A percentile compares a stretch with the other conserved stretches of the same genome.
Evolutionary conservation across 1,140 invertebrate genomes (phyloP).

Genomic region (Chelonus insularis): DNA sequence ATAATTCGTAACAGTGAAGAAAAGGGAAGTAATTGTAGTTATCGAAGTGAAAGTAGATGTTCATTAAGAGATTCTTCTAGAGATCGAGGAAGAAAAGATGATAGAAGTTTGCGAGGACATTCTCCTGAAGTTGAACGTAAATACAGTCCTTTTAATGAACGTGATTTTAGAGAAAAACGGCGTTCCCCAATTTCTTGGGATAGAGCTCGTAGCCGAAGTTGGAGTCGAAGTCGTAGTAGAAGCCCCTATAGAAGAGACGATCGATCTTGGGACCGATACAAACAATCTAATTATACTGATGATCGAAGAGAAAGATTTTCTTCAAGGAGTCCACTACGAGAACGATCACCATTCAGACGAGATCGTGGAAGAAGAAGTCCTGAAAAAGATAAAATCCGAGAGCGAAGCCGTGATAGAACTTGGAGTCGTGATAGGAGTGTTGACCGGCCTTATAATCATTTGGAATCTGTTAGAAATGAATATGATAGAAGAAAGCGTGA

Average conservation of each 20-base stretch:
- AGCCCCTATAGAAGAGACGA: constrained; percentile 50
- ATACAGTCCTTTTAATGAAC: constrained; percentile 39
- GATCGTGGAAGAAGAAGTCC: constrained; percentile 42
- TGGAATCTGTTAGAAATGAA: constrained; percentile 46
- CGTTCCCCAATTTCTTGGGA: constrained; percentile 45
- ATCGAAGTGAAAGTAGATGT: constrained; percentile 34
- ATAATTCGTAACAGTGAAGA: constrained; percentile 25
- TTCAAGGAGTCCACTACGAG: constrained; percentile 40
- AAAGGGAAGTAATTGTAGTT: constrained; percentile 30
- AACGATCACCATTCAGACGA: constrained; percentile 31
- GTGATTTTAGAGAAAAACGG: constrained; percentile 37
- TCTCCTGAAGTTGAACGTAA: constrained; percentile 36
- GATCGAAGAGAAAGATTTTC: constrained; percentile 45
- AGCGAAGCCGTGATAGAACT: constrained; percentile 23
- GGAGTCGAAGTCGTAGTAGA: constrained; percentile 49
- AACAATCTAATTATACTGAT: constrained; percentile 33
- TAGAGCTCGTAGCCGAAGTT: constrained; percentile 41
- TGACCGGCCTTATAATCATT: constrained; percentile 50
- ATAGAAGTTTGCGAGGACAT: constrained; percentile 30
- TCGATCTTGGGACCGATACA: constrained; percentile 25
- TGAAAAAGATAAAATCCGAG: constrained; percentile 30
- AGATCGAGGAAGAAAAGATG: constrained; percentile 35
- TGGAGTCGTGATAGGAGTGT: constrained; percentile 37
- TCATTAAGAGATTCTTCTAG: constrained; percentile 36
- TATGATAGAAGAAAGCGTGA: constrained; percentile 14